Percentiles rank a stretch among this genome's conserved stretches.
phyloP scores from a whole-genome alignment of 2,888 invertebrate genomes.

The Liodrosophila aerea region DNA sequence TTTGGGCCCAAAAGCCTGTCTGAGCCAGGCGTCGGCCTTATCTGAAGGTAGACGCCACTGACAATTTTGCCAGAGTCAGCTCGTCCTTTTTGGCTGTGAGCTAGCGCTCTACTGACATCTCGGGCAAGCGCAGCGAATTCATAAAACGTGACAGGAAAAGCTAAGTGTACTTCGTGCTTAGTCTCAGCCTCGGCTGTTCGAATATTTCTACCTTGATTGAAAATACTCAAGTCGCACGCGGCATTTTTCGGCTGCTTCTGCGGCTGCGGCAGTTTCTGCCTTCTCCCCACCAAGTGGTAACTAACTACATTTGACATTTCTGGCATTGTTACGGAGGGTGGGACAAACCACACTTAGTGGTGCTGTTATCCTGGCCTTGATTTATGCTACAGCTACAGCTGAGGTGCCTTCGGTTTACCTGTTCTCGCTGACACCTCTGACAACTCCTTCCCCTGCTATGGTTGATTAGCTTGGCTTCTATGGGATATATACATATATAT shows the following conservation, averaged over 20 bases:
- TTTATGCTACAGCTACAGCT: conserved; percentile 72
- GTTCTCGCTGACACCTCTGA: no score
- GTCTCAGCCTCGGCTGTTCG: conserved; percentile 16
- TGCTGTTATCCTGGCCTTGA: conserved; percentile 41
- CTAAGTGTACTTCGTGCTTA: conserved; percentile 25
- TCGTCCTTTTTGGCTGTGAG: conserved; percentile 15
- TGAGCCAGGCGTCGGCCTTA: conserved; percentile 50
- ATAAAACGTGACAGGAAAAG: conserved; percentile 68
- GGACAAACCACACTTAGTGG: conserved; percentile 26
- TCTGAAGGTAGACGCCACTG: conserved; percentile 48
- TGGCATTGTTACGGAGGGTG: conserved; percentile 49
- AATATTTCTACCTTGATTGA: conserved; percentile 64
- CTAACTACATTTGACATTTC: conserved; percentile 77
- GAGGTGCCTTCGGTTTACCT: no score
- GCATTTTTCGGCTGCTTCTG: conserved; percentile 37
- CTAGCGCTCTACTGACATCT: conserved; percentile 1
- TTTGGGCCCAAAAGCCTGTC: conserved; percentile 38
- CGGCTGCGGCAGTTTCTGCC: conserved; percentile 17
- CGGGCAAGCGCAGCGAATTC: conserved; percentile 58
- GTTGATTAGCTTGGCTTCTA: no score
- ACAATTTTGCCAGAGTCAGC: conserved; percentile 51
- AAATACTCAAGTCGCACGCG: conserved; percentile 54
- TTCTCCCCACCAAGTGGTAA: conserved; percentile 50
- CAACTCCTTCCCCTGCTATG: no score
- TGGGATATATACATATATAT: no score